phyloP scores from a whole-genome alignment of 1,140 invertebrate species.

The Pachyrhynchus sulphureomaculatus region DNA sequence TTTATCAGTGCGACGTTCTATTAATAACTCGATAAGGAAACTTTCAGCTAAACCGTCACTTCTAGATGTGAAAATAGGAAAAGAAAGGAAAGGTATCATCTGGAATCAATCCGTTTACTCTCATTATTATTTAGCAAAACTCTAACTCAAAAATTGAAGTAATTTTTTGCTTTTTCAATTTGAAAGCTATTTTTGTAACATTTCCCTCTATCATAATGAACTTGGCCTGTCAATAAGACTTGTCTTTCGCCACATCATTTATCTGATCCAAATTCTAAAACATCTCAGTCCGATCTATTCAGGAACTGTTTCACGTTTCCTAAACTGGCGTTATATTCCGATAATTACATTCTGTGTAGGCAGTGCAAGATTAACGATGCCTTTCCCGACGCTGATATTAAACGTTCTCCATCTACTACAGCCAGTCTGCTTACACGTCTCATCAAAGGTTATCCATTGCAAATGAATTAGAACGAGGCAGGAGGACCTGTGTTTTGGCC shows the following conservation, averaged over 20 bases:
- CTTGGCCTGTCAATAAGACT: too few species aligned
- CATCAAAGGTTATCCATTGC: constrained; percentile 34
- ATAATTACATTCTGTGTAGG: constrained; percentile 51
- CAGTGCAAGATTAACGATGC: constrained; percentile 50
- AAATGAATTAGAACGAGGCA: constrained; percentile 23
- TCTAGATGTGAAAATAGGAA: too few species aligned
- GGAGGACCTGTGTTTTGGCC: neutral
- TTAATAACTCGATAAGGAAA: too few species aligned
- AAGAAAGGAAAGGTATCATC: too few species aligned
- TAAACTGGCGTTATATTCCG: constrained; percentile 32
- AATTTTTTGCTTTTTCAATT: too few species aligned
- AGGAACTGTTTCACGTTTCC: constrained; percentile 26
- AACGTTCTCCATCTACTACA: constrained; percentile 40
- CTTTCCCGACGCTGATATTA: constrained; percentile 47
- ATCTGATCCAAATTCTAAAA: constrained; percentile 21
- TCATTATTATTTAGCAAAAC: too few species aligned
- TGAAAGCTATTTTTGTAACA: too few species aligned
- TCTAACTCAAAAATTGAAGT: too few species aligned
- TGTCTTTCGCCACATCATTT: constrained; percentile 13
- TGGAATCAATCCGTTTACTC: too few species aligned
- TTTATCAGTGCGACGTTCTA: too few species aligned
- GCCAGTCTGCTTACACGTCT: constrained; percentile 38
- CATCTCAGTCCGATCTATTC: constrained; percentile 8
- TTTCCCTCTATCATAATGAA: too few species aligned
- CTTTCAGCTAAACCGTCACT: too few species aligned